A percentile compares a stretch with the other conserved stretches of the same genome.
phyloP scores from a whole-genome alignment of 1,140 invertebrate species.

The Drosophila ogumai region DNA sequence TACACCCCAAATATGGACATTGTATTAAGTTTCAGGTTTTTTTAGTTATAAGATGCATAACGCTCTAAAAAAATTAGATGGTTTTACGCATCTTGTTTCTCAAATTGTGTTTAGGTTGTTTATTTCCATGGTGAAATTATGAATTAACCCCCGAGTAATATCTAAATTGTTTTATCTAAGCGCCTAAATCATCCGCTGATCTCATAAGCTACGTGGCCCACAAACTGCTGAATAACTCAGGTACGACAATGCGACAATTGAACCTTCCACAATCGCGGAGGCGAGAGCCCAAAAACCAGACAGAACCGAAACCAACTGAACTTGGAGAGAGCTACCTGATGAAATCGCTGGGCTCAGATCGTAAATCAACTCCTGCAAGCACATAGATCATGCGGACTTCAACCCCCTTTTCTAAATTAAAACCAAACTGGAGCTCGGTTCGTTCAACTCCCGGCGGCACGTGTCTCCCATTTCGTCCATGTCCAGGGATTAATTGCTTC shows the following conservation, averaged over 20 bases:
- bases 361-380: slow-evolving; percentile 34
- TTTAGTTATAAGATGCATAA: no score
- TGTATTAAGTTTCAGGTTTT: not conserved
- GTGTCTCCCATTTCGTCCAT: slow-evolving; percentile 12
- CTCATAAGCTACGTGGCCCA: slow-evolving; percentile 13
- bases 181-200: slow-evolving; percentile 21
- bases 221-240: slow-evolving; percentile 21
- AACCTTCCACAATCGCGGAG: slow-evolving; percentile 6
- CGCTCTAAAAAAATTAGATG: no score
- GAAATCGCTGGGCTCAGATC: not conserved
- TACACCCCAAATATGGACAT: not conserved
- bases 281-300: slow-evolving; percentile 13
- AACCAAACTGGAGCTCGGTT: slow-evolving; percentile 4
- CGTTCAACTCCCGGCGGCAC: slow-evolving; percentile 33
- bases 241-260: slow-evolving; percentile 8
- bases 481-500: slow-evolving; percentile 22
- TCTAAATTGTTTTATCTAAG: slow-evolving; percentile 18
- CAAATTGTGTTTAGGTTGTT: not conserved
- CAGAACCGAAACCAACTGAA: slow-evolving; percentile 2
- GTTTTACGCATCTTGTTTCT: not conserved
- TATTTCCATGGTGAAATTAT: slow-evolving; percentile 6
- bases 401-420: not conserved
- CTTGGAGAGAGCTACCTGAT: not conserved
- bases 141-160: not conserved
- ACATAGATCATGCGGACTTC: slow-evolving; percentile 33